Evolutionary conservation across 2,797 vertebrate species (phyloP).

Genomic region (Cuculus canorus): DNA sequence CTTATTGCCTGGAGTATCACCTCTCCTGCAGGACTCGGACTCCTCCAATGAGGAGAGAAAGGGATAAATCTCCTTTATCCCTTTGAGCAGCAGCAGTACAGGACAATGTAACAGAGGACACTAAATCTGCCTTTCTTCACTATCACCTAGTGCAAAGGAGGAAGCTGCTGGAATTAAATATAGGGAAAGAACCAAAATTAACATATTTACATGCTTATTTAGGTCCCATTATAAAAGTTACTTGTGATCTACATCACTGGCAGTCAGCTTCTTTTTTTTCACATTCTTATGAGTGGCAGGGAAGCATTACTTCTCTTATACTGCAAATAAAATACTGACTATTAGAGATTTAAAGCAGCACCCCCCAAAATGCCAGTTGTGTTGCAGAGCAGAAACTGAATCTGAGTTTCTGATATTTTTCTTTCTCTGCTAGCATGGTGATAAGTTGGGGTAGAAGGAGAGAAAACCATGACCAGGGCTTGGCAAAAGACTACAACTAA

Average conservation of each 20-base stretch:
- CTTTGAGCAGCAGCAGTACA: not conserved
- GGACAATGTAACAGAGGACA: not conserved
- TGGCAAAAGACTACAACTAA: not conserved
- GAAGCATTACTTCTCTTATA: not conserved
- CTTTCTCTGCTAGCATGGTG: not conserved
- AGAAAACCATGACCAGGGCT: not conserved
- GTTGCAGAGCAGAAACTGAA: not conserved
- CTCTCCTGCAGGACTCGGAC: not conserved
- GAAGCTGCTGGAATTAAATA: not conserved
- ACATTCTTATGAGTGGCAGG: not conserved
- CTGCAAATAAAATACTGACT: not conserved
- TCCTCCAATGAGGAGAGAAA: not conserved
- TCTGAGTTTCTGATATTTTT: not conserved
- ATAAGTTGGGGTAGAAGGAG: not conserved
- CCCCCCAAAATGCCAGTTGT: not conserved
- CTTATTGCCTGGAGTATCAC: fast-evolving
- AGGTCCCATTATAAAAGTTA: not conserved
- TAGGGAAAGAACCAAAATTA: not conserved
- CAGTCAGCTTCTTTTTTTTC: not conserved
- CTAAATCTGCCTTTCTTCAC: not conserved
- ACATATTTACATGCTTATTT: not conserved
- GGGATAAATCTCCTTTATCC: not conserved
- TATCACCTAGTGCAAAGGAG: not conserved
- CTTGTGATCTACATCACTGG: not conserved
- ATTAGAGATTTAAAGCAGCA: not conserved